Conservation (phyloP, 2,888 invertebrate genomes). For the Sycophila texana region DNA sequence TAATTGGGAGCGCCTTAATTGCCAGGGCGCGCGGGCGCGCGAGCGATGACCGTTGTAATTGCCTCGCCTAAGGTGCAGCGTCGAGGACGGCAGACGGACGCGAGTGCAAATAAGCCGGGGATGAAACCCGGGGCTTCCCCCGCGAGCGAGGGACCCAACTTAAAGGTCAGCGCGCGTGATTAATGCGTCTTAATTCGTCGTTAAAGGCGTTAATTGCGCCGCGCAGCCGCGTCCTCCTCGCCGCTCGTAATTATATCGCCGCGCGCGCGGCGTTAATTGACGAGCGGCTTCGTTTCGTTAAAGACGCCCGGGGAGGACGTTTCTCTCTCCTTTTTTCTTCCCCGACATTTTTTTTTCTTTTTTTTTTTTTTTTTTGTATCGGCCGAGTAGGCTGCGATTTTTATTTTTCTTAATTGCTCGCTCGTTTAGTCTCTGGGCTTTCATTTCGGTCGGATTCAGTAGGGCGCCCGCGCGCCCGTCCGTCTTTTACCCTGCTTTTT, state of each 20-base stretch:
- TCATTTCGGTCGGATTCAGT: background rate
- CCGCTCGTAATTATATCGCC: conserved; percentile 36
- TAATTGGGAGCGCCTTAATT: conserved; percentile 73
- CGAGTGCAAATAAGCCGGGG: conserved; percentile 20
- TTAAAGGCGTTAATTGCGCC: conserved; percentile 53
- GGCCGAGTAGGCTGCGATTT: background rate
- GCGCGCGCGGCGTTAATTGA: conserved; percentile 29
- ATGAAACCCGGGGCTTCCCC: conserved; percentile 30
- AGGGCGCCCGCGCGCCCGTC: background rate
- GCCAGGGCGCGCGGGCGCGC: conserved; percentile 63
- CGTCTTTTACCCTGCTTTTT: conserved; percentile 46
- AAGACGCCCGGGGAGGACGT: background rate
- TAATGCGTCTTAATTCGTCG: conserved; percentile 63
- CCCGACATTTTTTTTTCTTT: no score
- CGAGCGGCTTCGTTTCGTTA: conserved; percentile 6
- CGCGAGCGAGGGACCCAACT: conserved; percentile 43
- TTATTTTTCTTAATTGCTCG: conserved; percentile 53
- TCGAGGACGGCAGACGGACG: conserved; percentile 34
- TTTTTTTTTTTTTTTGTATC: background rate
- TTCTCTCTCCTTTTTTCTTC: no score
- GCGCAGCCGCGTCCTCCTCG: no score
- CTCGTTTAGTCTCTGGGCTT: conserved; percentile 39
- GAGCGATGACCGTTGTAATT: conserved; percentile 72
- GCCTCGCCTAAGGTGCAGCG: conserved; percentile 66
- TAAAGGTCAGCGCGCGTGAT: conserved; percentile 61